Evolutionary conservation across 1,140 invertebrate species (phyloP).

Genomic region (Cotesia glomerata): DNA sequence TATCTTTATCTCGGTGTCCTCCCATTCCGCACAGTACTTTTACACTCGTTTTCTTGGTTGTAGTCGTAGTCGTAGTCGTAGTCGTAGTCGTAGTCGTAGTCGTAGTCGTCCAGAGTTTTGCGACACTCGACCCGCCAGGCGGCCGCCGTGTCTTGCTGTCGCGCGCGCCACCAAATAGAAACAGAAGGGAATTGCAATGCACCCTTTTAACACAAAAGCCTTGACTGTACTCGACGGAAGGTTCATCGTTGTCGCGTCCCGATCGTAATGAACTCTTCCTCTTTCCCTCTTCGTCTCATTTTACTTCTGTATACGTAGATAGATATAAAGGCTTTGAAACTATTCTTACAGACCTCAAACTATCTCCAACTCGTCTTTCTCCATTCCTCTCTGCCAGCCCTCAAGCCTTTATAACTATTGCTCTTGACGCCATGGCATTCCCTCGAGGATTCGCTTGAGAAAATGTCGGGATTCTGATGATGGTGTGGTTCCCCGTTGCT

Average conservation of each 20-base stretch:
- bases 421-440: constrained; percentile 25
- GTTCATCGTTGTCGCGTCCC: neutral
- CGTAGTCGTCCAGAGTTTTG: neutral
- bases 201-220: constrained; percentile 29
- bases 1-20: neutral
- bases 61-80: too few relatives aligned
- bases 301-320: constrained; percentile 4
- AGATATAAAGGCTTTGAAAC: constrained; percentile 29
- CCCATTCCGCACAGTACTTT: too few relatives aligned
- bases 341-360: constrained; percentile 41
- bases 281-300: neutral
- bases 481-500: neutral
- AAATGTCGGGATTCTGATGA: constrained; percentile 28
- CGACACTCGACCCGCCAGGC: constrained; percentile 2
- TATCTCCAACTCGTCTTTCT: constrained; percentile 36
- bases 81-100: too few relatives aligned
- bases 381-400: constrained; percentile 3
- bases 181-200: constrained; percentile 8
- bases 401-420: constrained; percentile 11
- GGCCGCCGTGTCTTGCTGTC: neutral
- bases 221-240: neutral
- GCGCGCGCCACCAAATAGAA: constrained; percentile 11
- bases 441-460: constrained; percentile 29
- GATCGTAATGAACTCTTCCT: constrained; percentile 24
- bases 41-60: too few relatives aligned